Evolutionary conservation across 1,140 invertebrate genomes (phyloP), one percentile per base, ranked within the genome.

Genomic region (Leptopilina boulardi): DNA sequence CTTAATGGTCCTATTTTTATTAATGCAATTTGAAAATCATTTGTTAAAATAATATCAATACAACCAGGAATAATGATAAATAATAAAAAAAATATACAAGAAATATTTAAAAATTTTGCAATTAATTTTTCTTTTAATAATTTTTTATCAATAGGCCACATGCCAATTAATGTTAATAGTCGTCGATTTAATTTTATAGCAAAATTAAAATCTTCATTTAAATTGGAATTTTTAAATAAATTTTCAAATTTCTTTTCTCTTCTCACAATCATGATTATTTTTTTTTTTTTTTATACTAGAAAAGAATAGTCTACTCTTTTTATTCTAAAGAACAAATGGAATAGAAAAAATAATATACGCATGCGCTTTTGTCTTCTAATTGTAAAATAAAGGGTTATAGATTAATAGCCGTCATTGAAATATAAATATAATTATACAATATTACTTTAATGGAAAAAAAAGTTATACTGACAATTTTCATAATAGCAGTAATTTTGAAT

Each of bases 161-260:
- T 70, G 9, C 80, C 80, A 6, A 84, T 74, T 2, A 76, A 42
- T 11, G 71, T 77, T 0, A 82, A 41, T 0, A 80, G 75, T 56
- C 76, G 77, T 26, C 76, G 70, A 71, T 75, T 84, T 18, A 84
- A 66, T 21, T 74, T 23, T 15, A 82, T 78, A 6, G 79, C 83
- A 51, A 80, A 79, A 10, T 82, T 76, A 0, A 77, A 38, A 72
- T 80, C 78, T 11, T 54, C 59, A 23, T 79, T 19, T 19, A 56
- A 73, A 66, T 70, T 18, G 0, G n/a, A 30, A 26, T 77, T 80
- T 13, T 10, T 11, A 11, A 56, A 51, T 19, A 71, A 41, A 21
- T 42, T 47, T 3, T 30, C 1, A 38, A 38, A 38, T 13, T 47
- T n/a, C n/a, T n/a, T 47, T 73, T 18, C 71, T 8, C 10, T 47